phyloP scores from a whole-genome alignment of 2,888 invertebrate genomes.

The Synergus japonicus region DNA sequence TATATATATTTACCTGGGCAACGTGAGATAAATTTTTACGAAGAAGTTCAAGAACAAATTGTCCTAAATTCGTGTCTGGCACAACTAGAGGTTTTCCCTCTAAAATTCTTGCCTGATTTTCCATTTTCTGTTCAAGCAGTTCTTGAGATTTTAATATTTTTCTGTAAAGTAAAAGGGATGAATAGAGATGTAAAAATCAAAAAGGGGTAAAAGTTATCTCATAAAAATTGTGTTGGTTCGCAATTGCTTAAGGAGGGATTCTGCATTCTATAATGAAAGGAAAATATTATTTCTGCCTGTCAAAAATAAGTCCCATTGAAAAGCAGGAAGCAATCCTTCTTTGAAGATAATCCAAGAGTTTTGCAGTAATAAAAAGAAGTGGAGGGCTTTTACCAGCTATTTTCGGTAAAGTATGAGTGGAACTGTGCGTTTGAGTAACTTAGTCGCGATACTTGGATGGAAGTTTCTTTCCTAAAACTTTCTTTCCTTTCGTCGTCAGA shows the following conservation, averaged over 20 bases:
- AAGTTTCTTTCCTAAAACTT: constrained; percentile 39
- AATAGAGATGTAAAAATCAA: not conserved
- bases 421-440: constrained; percentile 38
- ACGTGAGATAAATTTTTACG: not conserved
- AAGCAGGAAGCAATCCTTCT: constrained; percentile 18
- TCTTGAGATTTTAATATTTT: not conserved
- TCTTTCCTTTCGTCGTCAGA: constrained; percentile 38
- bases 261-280: not conserved
- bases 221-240: not conserved
- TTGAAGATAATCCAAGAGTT: constrained; percentile 35
- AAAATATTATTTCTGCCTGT: constrained; percentile 23
- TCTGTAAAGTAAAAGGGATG: not conserved
- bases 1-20: not conserved
- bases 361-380: constrained; percentile 35
- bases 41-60: not conserved
- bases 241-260: not conserved
- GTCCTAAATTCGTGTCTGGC: not conserved
- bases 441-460: constrained; percentile 32
- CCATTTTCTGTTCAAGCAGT: not conserved
- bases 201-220: not conserved
- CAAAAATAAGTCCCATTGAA: constrained; percentile 16
- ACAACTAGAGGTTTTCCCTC: not conserved
- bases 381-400: constrained; percentile 39
- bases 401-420: constrained; percentile 35
- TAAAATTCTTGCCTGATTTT: not conserved